Percentiles rank a stretch among this genome's conserved stretches.
phyloP scores from a whole-genome alignment of 2,888 invertebrate species.

The Amphipyra tragopoginis region DNA sequence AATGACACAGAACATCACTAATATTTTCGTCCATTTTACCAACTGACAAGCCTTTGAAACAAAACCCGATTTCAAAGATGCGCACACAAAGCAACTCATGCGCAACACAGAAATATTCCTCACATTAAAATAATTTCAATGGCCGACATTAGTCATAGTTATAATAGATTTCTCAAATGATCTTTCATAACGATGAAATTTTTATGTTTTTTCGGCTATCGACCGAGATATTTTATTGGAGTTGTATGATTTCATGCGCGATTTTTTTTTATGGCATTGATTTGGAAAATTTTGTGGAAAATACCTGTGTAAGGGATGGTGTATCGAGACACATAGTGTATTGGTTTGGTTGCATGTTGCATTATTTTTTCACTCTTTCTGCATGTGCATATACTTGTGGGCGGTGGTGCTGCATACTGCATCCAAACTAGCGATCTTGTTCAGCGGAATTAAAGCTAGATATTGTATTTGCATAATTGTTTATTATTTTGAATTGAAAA shows the following conservation, averaged over 20 bases:
- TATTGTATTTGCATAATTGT: too few species aligned
- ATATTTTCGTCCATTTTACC: not conserved
- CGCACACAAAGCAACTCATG: slow-evolving; percentile 21
- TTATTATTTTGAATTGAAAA: too few species aligned
- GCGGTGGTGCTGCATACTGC: too few species aligned
- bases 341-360: too few species aligned
- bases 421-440: too few species aligned
- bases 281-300: not conserved
- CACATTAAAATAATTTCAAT: slow-evolving; percentile 22
- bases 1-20: too few species aligned
- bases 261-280: not conserved
- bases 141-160: slow-evolving; percentile 39
- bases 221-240: slow-evolving; percentile 11
- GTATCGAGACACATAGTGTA: too few species aligned
- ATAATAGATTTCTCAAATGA: slow-evolving; percentile 17
- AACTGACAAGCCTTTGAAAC: slow-evolving; percentile 30
- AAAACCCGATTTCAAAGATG: slow-evolving; percentile 15
- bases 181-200: slow-evolving; percentile 17
- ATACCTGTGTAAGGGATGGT: too few species aligned
- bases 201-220: slow-evolving; percentile 19
- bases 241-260: slow-evolving; percentile 4
- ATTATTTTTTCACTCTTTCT: too few species aligned
- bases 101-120: slow-evolving; percentile 26
- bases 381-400: too few species aligned
- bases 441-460: too few species aligned